These are phyloP conservation scores for Troides helena DNA, from an alignment of 2,888 invertebrate genomes.

Conservation along the genomic window DNA sequence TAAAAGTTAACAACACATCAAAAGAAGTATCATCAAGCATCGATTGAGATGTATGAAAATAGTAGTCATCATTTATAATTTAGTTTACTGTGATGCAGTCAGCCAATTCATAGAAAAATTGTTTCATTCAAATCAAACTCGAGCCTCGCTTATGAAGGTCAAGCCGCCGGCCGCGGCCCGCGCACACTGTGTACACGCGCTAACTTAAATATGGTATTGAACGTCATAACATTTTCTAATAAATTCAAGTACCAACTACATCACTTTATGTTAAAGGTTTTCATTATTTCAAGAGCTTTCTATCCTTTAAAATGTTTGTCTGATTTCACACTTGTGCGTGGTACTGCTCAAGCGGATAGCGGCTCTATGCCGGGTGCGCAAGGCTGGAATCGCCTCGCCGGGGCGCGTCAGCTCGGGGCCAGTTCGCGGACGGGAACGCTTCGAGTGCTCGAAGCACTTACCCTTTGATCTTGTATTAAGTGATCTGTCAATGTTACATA, in stretches of 20 bases:
- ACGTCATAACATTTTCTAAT: conserved; percentile 20
- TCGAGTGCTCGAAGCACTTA: conserved; percentile 26
- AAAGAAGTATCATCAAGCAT: too few species aligned
- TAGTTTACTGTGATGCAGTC: too few species aligned
- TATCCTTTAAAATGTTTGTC: conserved; percentile 26
- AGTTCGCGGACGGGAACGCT: conserved; percentile 9
- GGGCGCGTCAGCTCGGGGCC: background rate
- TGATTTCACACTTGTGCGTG: conserved; percentile 13
- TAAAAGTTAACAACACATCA: too few species aligned
- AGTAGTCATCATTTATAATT: too few species aligned
- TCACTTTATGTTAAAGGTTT: conserved; percentile 22
- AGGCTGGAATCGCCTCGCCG: background rate
- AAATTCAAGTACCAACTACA: conserved; percentile 23
- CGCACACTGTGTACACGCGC: background rate
- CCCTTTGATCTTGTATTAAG: conserved; percentile 31
- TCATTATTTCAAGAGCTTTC: conserved; percentile 29
- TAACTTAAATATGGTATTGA: background rate
- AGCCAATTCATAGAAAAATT: too few species aligned
- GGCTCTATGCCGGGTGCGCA: background rate
- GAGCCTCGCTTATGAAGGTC: too few species aligned
- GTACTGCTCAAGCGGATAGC: background rate
- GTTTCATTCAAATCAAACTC: too few species aligned
- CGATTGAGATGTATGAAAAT: too few species aligned
- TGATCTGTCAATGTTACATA: conserved; percentile 31
- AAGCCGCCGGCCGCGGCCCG: too few species aligned